Evolutionary conservation across 2,797 vertebrate genomes (phyloP), one percentile per base, ranked within the genome.

Genomic region (Malacoctenus gilli): DNA sequence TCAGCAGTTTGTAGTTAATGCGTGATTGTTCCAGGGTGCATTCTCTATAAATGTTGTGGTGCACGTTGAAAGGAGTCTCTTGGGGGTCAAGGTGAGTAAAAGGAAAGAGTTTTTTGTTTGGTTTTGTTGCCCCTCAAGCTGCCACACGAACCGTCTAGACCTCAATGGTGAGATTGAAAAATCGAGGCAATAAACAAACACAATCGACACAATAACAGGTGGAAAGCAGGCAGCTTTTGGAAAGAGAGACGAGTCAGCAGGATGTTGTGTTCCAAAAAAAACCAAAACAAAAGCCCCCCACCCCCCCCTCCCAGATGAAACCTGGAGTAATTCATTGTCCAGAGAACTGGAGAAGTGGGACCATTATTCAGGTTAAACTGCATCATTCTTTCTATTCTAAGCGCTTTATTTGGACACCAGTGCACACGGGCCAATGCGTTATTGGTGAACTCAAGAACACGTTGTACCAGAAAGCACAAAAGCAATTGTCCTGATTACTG

Each of bases 201-300:
- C 3, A 28, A 28, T 28, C 6, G 25, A 28, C 37, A 8, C 3
- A 34, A 13, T 32, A 2, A 25, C 11, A 28, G 19, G 53, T 44
- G 12, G 41, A 28, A 8, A 18, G 7, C 34, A 59, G 19, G 22
- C 18, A 39, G 21, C 9, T 39, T 55, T 51, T 36, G 14, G n/a
- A 35, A 18, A 65, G 54, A 52, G 67, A 35, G 30, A 35, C 23
- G 4, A 14, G 49, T 65, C 36, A 7, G 47, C 54, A 55, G 55
- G 56, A 68, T 60, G 40, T 55, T 11, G 22, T 50, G 20, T 23
- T 51, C 54, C 71, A 62, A 68, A 70, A 71, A 66, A 56, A 71
- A 49, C 35, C 9, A 6, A 9, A 28, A 9, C 25, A 28, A 9
- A 13, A 28, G 25, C 25, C 9, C 25, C 2, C 9, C 16, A 13